Base-by-base conservation (phyloP, 35 echinoderm and acorn worm species). In the Stichopus chloronotus region DNA sequence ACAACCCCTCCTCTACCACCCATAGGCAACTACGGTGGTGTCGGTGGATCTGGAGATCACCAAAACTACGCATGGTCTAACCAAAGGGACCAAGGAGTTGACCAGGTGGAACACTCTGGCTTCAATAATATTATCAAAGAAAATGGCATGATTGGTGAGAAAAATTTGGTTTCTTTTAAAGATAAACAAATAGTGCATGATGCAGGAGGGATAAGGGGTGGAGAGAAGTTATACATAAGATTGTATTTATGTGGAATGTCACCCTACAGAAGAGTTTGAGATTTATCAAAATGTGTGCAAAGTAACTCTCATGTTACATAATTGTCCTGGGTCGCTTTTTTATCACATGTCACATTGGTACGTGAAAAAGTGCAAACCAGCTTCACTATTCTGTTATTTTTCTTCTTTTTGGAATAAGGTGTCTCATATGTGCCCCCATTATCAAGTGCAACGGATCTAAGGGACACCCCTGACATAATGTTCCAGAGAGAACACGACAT, bases 401-500 rank as follows among this genome's bases (percentile, higher is more conserved):
- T 85, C 21, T 16, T 84, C 10, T 7, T 17, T 59, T 0, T 55
- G 5, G 14, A 55, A 9, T n/a, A 85, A 85, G 82, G 82, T 22
- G 82, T 85, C 16, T 58, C 54, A 25, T 85, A 58, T 25, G 55
- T 85, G 17, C 82, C 82, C 21, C 82, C 82, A 10, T 82, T 82
- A 58, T 85, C 82, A 5, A 16, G 5, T 58, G 82, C 8, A 2
- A 85, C 55, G 5, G 82, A 85, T 58, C 24, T 21, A 4, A 69
- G 65, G 52, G 52, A 16, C 19, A 65, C 87, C 4, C 87, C 59
- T 24, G 87, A 74, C 7, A 52, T 71, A 71, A 43, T 89, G 23
- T 25, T 63, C 59, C 87, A 89, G 14, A 89, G 84, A 19, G 91
- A 94, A 8, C 83, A 94, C 89, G 97, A 98, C 92, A 91, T 92